These are phyloP conservation scores for Rambutsinella grinnellia DNA, from an alignment of 2,888 invertebrate genomes.

Conservation along the genomic window DNA sequence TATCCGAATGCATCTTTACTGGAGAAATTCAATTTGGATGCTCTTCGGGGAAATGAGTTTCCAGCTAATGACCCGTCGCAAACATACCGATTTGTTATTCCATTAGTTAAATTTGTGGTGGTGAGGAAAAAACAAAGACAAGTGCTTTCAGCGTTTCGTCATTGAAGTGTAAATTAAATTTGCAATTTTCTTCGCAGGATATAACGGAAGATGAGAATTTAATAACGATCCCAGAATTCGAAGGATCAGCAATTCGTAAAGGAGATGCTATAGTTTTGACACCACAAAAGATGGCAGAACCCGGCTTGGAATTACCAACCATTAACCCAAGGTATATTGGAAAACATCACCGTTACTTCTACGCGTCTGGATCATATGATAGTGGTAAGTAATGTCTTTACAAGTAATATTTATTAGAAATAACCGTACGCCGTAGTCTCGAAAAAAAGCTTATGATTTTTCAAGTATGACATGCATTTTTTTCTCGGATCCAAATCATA, in stretches of 20 bases:
- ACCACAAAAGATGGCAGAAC: conserved; percentile 65
- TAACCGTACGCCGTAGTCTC: not conserved
- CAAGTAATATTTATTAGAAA: not conserved
- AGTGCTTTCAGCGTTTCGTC: no score
- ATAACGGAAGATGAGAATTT: conserved; percentile 68
- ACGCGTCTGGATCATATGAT: conserved; percentile 70
- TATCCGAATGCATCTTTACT: conserved; percentile 69
- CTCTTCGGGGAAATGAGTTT: conserved; percentile 66
- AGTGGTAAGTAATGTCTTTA: conserved; percentile 63
- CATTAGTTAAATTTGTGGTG: conserved; percentile 67
- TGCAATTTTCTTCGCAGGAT: conserved; percentile 55
- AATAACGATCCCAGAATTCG: conserved; percentile 68
- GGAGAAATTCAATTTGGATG: conserved; percentile 68
- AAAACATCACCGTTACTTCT: conserved; percentile 71
- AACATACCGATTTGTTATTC: conserved; percentile 70
- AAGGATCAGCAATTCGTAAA: conserved; percentile 68
- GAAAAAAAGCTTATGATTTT: not conserved
- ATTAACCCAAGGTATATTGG: conserved; percentile 69
- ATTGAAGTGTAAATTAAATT: conserved; percentile 1
- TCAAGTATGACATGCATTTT: no score
- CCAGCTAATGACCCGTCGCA: conserved; percentile 67
- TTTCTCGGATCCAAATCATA: no score
- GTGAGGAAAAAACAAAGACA: conserved; percentile 46
- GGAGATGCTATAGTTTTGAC: conserved; percentile 67
- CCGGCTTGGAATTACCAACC: conserved; percentile 71